Evolutionary conservation across 2,888 invertebrate species (phyloP), one percentile per base, ranked within the genome.

Genomic region (Rhodophaea formosa): DNA sequence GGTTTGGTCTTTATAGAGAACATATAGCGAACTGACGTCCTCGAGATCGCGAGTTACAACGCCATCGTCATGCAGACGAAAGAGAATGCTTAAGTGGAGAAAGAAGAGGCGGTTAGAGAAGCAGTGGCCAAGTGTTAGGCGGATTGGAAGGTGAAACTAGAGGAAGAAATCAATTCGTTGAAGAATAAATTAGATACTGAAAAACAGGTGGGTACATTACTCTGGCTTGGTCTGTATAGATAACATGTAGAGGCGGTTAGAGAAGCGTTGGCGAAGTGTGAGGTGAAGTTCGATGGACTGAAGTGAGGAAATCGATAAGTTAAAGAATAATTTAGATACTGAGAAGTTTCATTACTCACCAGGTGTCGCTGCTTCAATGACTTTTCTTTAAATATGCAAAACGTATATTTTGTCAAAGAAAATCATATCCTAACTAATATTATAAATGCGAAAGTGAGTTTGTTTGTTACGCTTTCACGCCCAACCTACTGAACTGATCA

Each of bases 11-110:
- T n/a, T n/a, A n/a, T n/a, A n/a, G 96, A 97, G 72, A 95, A 95
- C 81, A 93, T 95, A 16, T 95, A 95, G 81, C 92, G 94, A 5
- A 91, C 92, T 0, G 94, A 94, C 69, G 89, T 93, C 63, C 94
- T 93, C 68, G 94, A 94, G 69, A 84, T 95, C 39, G 79, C 89
- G 3, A 93, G 92, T 62, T 94, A 95, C 73, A 94, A 95, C 68
- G 92, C 94, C 0, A 93, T 95, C 45, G 79, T 96, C 23, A 92
- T 92, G 64, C 95, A 95, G 74, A 92, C 94, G 32, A 94, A 94
- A 58, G 94, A 95, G 65, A 94, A 95, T 58, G 92, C 94, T 29
- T 93, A 93, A 66, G 79, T 95, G 0, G 93, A 93, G 58, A 89
- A 92, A 44, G 93, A 94, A 58, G 88, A 93, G 42, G 80, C 88